Evolutionary conservation across 2,797 vertebrate species (phyloP).

Genomic region (Siniperca obscura): DNA sequence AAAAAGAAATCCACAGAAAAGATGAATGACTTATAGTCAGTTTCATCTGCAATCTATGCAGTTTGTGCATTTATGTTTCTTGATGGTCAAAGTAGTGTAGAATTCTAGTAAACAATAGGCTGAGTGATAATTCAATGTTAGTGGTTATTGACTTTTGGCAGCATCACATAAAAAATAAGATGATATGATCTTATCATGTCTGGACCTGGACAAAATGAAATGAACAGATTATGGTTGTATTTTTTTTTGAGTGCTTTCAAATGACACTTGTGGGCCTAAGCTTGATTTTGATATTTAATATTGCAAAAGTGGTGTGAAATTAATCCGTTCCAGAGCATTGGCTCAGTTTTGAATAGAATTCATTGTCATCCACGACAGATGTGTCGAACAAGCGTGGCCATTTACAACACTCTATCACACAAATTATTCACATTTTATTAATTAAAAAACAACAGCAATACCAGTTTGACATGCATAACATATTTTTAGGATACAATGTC

Average conservation of each 20-base stretch:
- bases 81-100: neutral
- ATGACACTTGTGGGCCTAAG: neutral
- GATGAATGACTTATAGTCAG: neutral
- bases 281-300: neutral
- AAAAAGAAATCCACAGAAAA: neutral
- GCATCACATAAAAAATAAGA: neutral
- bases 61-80: neutral
- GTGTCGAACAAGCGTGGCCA: neutral
- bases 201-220: neutral
- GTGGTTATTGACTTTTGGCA: neutral
- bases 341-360: neutral
- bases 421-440: neutral
- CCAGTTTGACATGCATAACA: neutral
- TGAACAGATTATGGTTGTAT: neutral
- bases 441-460: neutral
- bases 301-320: conserved; percentile 15
- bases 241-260: neutral
- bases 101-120: neutral
- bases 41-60: neutral
- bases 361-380: neutral
- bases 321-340: neutral
- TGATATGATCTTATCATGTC: neutral
- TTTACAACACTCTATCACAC: neutral
- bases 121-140: neutral
- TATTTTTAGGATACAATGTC: neutral